Percentiles rank a stretch among this genome's conserved stretches.
Evolutionary conservation across 1,140 invertebrate genomes (phyloP).

Genomic region (Holotrichia oblita): DNA sequence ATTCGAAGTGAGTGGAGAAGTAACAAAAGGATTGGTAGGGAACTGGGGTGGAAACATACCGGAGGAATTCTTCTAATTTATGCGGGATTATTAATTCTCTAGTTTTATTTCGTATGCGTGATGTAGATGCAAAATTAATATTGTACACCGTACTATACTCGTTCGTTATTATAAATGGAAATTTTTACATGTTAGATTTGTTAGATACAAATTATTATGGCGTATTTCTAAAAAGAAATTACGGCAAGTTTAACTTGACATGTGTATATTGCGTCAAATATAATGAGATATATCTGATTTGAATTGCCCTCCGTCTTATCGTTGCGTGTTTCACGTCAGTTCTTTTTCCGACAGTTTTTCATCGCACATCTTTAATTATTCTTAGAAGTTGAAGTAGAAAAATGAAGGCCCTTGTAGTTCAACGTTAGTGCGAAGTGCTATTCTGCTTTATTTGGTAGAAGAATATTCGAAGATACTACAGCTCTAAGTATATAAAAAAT

Average conservation of each 20-base stretch:
- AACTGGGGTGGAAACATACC: background rate
- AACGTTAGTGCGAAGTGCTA: too few relatives aligned
- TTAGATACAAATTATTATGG: background rate
- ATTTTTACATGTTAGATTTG: background rate
- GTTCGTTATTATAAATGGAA: background rate
- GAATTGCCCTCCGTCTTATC: too few relatives aligned
- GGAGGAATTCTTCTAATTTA: slow-evolving; percentile 3
- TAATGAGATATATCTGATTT: too few relatives aligned
- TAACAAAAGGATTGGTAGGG: background rate
- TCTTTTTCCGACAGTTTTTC: too few relatives aligned
- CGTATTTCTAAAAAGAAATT: background rate
- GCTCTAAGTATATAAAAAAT: too few relatives aligned
- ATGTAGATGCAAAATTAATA: background rate
- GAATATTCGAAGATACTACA: too few relatives aligned
- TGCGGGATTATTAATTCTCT: slow-evolving; percentile 1
- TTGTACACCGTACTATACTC: background rate
- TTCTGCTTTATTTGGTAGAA: too few relatives aligned
- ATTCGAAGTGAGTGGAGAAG: background rate
- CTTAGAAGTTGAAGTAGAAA: too few relatives aligned
- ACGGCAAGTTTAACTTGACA: background rate
- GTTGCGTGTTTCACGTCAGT: too few relatives aligned
- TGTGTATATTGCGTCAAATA: too few relatives aligned
- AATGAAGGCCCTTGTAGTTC: too few relatives aligned
- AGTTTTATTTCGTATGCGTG: slow-evolving; percentile 4
- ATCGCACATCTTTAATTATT: too few relatives aligned